Percentiles rank a stretch among this genome's conserved stretches.
Evolutionary conservation across 2,888 invertebrate species (phyloP).

Genomic region (Drosophila buzzatii): DNA sequence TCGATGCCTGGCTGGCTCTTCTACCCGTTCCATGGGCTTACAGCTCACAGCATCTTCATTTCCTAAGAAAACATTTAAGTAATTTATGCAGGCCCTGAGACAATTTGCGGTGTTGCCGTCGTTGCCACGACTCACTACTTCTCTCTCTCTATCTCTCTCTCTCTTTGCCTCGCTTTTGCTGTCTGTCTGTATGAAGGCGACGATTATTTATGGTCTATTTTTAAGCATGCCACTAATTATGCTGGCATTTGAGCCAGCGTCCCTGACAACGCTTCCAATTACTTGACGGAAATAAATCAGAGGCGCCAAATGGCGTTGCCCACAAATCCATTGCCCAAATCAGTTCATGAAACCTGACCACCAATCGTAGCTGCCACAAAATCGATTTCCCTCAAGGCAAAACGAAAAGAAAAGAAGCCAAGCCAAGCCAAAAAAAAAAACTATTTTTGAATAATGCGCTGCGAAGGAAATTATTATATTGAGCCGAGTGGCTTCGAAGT

Average conservation of each 20-base stretch:
- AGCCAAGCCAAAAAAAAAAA: background rate
- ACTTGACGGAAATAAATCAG: conserved; percentile 76
- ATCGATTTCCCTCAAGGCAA: conserved; percentile 33
- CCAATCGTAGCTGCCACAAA: conserved; percentile 18
- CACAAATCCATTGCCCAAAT: conserved; percentile 47
- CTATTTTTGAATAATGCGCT: conserved; percentile 11
- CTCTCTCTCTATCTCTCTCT: background rate
- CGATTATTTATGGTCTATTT: conserved; percentile 80
- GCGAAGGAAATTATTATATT: conserved; percentile 8
- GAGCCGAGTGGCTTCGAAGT: background rate
- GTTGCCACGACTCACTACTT: conserved; percentile 10
- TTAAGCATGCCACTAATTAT: conserved; percentile 77
- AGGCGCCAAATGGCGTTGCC: conserved; percentile 53
- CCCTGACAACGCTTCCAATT: conserved; percentile 72
- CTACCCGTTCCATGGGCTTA: conserved; percentile 28
- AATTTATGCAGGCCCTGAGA: conserved; percentile 75
- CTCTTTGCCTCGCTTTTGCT: background rate
- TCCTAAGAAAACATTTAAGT: conserved; percentile 69
- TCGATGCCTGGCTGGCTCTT: background rate
- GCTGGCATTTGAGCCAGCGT: conserved; percentile 67
- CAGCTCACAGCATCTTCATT: conserved; percentile 57
- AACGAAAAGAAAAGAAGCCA: no score
- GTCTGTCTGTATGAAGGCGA: conserved; percentile 39
- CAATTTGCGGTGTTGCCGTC: conserved; percentile 59
- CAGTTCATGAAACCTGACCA: conserved; percentile 18